A percentile compares a stretch with the other conserved stretches of the same genome.
phyloP scores from a whole-genome alignment of 2,797 vertebrate genomes.

The Myotis vivesi region DNA sequence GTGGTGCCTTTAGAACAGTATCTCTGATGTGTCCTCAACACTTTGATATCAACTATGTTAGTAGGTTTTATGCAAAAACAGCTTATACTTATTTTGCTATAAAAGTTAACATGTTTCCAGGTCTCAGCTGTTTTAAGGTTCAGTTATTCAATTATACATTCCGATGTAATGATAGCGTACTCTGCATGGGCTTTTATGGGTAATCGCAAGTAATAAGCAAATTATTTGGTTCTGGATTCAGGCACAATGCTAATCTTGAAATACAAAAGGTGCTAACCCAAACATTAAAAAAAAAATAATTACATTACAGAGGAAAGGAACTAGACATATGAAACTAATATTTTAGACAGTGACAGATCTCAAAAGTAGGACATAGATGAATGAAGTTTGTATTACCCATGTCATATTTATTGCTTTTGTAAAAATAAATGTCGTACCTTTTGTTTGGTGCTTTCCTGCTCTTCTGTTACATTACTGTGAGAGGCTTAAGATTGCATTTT shows the following conservation, averaged over 20 bases:
- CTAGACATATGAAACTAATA: not conserved
- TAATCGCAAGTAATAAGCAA: constrained; percentile 18
- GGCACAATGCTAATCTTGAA: not conserved
- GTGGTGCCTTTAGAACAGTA: not conserved
- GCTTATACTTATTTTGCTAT: not conserved
- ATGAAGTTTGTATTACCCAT: not conserved
- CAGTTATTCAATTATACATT: not conserved
- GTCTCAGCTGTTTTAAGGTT: not conserved
- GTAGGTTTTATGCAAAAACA: not conserved
- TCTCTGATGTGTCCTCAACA: not conserved
- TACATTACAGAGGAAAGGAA: not conserved
- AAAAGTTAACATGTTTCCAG: not conserved
- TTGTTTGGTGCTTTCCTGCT: not conserved
- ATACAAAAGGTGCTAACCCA: not conserved
- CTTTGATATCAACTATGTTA: not conserved
- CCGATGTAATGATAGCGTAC: not conserved
- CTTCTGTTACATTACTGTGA: not conserved
- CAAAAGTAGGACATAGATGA: not conserved
- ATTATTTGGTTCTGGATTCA: not conserved
- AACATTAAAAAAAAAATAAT: constrained; percentile 8
- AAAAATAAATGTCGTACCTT: constrained; percentile 24
- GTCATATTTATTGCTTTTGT: constrained; percentile 32
- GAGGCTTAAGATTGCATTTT: constrained; percentile 36
- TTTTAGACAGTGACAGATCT: not conserved
- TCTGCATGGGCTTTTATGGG: not conserved